Conservation (phyloP, 2,888 invertebrate genomes). For the Nephrotoma appendiculata region DNA sequence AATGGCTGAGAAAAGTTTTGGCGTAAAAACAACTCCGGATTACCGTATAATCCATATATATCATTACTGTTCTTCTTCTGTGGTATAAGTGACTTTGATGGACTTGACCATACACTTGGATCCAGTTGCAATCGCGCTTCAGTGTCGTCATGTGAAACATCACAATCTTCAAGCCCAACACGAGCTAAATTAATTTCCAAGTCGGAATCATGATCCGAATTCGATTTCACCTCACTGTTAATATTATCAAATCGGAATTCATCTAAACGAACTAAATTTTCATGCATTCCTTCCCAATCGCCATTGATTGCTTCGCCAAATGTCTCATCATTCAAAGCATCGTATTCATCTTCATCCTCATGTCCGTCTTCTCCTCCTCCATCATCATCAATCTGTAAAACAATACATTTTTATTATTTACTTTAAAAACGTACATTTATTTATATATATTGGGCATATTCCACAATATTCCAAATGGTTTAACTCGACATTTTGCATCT, state of each 20-base stretch:
- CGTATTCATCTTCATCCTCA: conserved; percentile 71
- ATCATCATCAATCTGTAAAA: conserved; percentile 22
- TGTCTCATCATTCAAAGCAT: conserved; percentile 85
- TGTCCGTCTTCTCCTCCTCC: conserved; percentile 40
- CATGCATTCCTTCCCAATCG: conserved; percentile 62
- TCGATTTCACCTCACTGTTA: conserved; percentile 17
- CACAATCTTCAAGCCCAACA: conserved; percentile 31
- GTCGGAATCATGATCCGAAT: conserved; percentile 24
- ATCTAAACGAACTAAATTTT: conserved; percentile 47
- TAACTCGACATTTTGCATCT: not conserved
- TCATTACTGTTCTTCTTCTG: conserved; percentile 11
- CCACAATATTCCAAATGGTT: not conserved
- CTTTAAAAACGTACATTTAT: not conserved
- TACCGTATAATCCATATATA: conserved; percentile 12
- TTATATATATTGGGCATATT: not conserved
- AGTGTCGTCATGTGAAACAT: conserved; percentile 23
- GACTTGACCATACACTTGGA: conserved; percentile 37
- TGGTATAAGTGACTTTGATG: conserved; percentile 23
- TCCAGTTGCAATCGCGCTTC: conserved; percentile 25
- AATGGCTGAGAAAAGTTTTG: conserved; percentile 20
- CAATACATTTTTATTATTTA: not conserved
- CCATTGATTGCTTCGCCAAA: conserved; percentile 66
- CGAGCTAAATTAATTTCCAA: conserved; percentile 28
- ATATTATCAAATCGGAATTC: conserved; percentile 26
- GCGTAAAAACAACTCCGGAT: conserved; percentile 22